Evolutionary conservation across 2,113 vertebrate genomes (phyloP).

Genomic region (Ptilorrhoa leucosticta): DNA sequence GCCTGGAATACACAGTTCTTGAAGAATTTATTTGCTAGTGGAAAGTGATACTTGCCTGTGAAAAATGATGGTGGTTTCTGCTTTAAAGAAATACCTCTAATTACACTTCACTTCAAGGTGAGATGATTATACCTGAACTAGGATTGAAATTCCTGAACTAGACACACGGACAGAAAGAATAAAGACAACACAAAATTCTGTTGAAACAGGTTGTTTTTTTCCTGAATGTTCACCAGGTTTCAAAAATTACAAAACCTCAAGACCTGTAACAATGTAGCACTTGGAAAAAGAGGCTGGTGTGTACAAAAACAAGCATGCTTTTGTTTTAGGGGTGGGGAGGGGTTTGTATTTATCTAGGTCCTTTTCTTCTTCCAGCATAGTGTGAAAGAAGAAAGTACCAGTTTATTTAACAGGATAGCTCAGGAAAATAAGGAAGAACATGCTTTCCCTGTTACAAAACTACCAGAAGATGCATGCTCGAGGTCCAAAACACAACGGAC

Average conservation of each 20-base stretch:
- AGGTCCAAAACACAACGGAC: neutral
- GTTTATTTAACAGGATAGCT: neutral
- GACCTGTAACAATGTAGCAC: neutral
- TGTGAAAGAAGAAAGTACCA: neutral
- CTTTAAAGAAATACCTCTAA: neutral
- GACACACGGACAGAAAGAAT: neutral
- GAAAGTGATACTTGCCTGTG: neutral
- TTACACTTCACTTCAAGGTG: neutral
- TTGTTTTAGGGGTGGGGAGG: neutral
- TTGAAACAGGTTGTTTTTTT: neutral
- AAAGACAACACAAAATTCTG: neutral
- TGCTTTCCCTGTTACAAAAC: neutral
- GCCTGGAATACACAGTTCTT: neutral
- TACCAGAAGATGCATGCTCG: neutral
- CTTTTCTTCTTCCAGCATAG: neutral
- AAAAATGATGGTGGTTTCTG: neutral
- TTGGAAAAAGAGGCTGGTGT: neutral
- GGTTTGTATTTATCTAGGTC: neutral
- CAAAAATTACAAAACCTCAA: constrained; percentile 33
- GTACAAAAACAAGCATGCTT: constrained; percentile 36
- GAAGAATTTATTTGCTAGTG: neutral
- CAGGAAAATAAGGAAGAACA: neutral
- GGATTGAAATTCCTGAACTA: neutral
- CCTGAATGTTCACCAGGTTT: neutral
- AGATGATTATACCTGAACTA: neutral